These are phyloP conservation scores for Phaethon lepturus DNA, from an alignment of 2,113 vertebrate genomes.

Conservation along the genomic window DNA sequence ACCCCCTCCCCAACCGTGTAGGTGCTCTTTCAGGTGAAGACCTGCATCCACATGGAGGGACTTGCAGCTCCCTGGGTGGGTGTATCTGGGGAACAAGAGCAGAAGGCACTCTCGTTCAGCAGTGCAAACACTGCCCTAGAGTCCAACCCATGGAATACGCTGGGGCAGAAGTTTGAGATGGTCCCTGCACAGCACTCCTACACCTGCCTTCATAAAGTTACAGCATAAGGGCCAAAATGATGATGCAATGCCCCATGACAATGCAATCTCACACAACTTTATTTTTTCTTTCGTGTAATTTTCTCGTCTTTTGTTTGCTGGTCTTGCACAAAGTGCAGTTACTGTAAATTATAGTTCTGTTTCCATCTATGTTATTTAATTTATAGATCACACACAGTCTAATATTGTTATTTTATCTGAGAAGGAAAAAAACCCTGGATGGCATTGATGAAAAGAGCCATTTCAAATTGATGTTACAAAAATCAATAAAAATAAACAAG, in stretches of 20 bases:
- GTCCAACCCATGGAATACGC: background rate
- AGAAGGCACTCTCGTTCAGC: background rate
- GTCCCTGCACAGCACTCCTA: background rate
- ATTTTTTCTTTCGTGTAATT: background rate
- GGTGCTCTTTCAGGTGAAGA: background rate
- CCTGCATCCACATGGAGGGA: rapidly evolving
- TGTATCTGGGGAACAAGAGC: background rate
- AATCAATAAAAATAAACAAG: background rate
- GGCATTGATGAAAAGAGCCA: background rate
- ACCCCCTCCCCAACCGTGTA: rapidly evolving
- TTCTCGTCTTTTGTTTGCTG: background rate
- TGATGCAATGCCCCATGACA: background rate
- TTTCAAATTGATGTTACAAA: background rate
- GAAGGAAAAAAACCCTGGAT: background rate
- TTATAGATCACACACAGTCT: background rate
- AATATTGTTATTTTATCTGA: background rate
- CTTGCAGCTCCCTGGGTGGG: background rate
- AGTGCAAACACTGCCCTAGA: background rate
- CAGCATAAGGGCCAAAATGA: background rate
- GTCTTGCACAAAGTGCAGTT: background rate
- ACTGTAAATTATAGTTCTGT: background rate
- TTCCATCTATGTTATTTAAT: background rate
- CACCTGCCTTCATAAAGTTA: background rate
- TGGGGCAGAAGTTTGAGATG: background rate
- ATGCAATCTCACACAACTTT: rapidly evolving